Evolutionary conservation across 2,113 vertebrate species (phyloP).

Genomic region (Pelodiscus sinensis): DNA sequence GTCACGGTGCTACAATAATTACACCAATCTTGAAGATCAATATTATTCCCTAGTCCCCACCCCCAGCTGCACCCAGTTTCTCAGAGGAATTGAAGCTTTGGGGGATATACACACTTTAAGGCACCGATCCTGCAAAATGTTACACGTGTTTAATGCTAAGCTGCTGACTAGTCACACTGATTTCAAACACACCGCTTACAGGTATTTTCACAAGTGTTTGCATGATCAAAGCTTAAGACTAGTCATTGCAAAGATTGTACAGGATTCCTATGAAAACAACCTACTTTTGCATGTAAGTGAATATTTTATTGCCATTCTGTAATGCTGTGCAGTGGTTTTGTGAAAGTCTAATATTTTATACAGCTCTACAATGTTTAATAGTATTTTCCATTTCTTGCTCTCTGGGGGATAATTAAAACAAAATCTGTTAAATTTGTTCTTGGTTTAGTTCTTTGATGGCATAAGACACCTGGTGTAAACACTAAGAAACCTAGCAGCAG

Average conservation of each 20-base stretch:
- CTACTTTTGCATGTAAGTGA: conserved; percentile 50
- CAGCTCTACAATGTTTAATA: conserved; percentile 55
- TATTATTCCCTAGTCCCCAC: neutral
- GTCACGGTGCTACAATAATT: conserved; percentile 32
- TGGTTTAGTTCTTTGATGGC: conserved; percentile 59
- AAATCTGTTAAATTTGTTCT: conserved; percentile 67
- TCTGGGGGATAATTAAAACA: conserved; percentile 69
- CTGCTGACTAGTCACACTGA: neutral
- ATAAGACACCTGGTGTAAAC: conserved; percentile 65
- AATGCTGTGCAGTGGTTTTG: conserved; percentile 38
- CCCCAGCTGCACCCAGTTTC: neutral
- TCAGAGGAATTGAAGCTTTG: conserved; percentile 10
- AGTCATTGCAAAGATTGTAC: conserved; percentile 42
- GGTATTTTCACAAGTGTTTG: conserved; percentile 22
- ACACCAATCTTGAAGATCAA: conserved; percentile 44
- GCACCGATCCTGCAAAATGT: conserved; percentile 9
- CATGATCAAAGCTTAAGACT: conserved; percentile 46
- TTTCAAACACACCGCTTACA: conserved; percentile 11
- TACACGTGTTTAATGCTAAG: neutral
- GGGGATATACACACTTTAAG: neutral
- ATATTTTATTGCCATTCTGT: conserved; percentile 56
- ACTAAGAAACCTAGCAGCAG: conserved; percentile 62
- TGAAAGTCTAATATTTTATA: conserved; percentile 56
- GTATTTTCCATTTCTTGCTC: conserved; percentile 56
- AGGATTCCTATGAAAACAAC: conserved; percentile 44